A percentile compares a stretch with the other conserved stretches of the same genome.
Conservation (phyloP, 2,888 invertebrate species). For the Stenodema calcarata region DNA sequence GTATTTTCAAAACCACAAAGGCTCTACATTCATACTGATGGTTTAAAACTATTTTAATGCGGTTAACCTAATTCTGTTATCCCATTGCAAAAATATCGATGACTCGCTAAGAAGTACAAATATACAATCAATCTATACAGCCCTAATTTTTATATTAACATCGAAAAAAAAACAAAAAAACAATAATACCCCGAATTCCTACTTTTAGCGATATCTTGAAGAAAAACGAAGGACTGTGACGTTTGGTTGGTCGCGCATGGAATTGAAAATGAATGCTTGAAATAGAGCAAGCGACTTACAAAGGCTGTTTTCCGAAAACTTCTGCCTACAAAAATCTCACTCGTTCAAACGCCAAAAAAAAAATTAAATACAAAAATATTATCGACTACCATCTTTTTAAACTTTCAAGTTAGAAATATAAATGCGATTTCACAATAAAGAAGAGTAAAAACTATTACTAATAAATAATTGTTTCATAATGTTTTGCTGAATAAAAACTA, state of each 20-base stretch:
- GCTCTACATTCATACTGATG: neutral
- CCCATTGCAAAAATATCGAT: neutral
- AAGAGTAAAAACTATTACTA: neutral
- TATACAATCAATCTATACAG: neutral
- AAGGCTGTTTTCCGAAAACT: neutral
- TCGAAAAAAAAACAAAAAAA: neutral
- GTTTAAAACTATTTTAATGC: neutral
- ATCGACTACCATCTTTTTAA: neutral
- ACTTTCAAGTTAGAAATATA: constrained; percentile 21
- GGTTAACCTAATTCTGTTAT: neutral
- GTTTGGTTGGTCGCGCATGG: neutral
- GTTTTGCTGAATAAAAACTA: neutral
- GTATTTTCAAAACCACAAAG: neutral
- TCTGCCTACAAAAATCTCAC: constrained; percentile 27
- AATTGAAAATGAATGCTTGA: neutral
- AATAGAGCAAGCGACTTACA: neutral
- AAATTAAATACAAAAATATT: constrained; percentile 37
- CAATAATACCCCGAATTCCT: neutral
- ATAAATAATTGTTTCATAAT: constrained; percentile 24
- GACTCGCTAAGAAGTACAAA: neutral
- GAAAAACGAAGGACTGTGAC: neutral
- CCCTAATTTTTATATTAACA: neutral
- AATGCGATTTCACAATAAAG: constrained; percentile 30
- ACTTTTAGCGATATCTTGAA: neutral
- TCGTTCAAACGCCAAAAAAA: constrained; percentile 25